Base-by-base conservation (phyloP, 92 coral and sea anemone species). In the Porites divaricata region DNA sequence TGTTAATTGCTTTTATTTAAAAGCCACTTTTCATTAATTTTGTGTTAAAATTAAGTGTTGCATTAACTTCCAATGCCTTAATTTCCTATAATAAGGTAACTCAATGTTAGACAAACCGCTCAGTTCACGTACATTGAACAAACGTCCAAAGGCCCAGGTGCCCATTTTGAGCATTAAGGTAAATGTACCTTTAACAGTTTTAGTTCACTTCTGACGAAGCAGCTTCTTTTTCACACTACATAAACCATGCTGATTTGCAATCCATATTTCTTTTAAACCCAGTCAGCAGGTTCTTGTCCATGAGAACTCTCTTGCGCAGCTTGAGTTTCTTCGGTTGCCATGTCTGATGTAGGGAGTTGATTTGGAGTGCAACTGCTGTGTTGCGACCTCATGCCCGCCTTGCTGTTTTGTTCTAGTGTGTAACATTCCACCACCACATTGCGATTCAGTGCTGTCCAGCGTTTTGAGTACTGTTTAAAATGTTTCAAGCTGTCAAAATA, bases 401-500 rank as follows among this genome's bases (percentile, higher is more conserved):
- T 73, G 50, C 71, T 48, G 24, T 19, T 67, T n/a, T 67, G 52
- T 68, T 84, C 88, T 20, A 45, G 58, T 13, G 59, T 19, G 53
- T 84, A 84, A 67, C 88, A 63, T 28, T 91, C 96, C 8, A 97
- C 92, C 8, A 93, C 80, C 80, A 95, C 85, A 67, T 95, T 93
- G 64, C 92, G 92, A 85, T 97, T 97, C 58, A 97, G 77, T 11
- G 95, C 92, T 8, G 94, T 78, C 99, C 99, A 97, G 4, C 98
- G 89, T 78, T 92, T 94, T 79, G 89, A 93, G 83, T 97, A 97
- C 25, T 91, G 80, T 74, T 88, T 93, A 24, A 95, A 90, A 87
- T 97, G 99, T 21, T 96, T 95, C 22, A 89, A 90, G 72, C 96
- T 94, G 79, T 94, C 94, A 79, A 95, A 95, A 86, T 96, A 96